Evolutionary conservation across 1,140 invertebrate species (phyloP).

Genomic region (Heliothis subflexa): DNA sequence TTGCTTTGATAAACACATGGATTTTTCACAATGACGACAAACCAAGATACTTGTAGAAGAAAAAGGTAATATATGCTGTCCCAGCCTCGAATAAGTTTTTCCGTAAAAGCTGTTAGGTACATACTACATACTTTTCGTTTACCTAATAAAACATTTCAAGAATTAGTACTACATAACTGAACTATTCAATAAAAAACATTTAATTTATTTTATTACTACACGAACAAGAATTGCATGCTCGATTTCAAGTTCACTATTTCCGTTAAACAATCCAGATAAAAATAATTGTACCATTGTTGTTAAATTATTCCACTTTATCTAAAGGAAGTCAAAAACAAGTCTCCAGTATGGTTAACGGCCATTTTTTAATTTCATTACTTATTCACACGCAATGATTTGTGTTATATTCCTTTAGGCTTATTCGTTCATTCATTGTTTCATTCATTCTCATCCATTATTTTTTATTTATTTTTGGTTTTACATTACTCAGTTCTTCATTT

Average conservation of each 20-base stretch:
- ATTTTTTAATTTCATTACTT: background rate
- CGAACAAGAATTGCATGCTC: background rate
- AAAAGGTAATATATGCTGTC: no score
- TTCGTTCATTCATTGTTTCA: constrained; percentile 36
- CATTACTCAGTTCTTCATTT: background rate
- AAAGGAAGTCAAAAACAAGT: constrained; percentile 14
- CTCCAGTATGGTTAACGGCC: background rate
- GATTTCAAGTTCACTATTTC: constrained; percentile 2
- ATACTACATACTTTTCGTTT: no score
- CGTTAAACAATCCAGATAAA: constrained; percentile 1
- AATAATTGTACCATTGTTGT: constrained; percentile 31
- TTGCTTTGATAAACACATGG: no score
- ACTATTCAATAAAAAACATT: no score
- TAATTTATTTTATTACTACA: no score
- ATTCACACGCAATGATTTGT: constrained; percentile 16
- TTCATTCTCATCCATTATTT: constrained; percentile 4
- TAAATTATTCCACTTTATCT: constrained; percentile 18
- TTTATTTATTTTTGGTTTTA: background rate
- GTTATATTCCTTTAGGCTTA: constrained; percentile 15
- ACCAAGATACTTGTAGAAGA: no score
- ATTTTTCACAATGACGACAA: no score
- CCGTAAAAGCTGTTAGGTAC: no score
- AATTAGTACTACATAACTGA: no score
- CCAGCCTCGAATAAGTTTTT: no score
- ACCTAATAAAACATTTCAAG: no score